Conservation (phyloP, 2,888 invertebrate genomes). For the Lasius platythorax region DNA sequence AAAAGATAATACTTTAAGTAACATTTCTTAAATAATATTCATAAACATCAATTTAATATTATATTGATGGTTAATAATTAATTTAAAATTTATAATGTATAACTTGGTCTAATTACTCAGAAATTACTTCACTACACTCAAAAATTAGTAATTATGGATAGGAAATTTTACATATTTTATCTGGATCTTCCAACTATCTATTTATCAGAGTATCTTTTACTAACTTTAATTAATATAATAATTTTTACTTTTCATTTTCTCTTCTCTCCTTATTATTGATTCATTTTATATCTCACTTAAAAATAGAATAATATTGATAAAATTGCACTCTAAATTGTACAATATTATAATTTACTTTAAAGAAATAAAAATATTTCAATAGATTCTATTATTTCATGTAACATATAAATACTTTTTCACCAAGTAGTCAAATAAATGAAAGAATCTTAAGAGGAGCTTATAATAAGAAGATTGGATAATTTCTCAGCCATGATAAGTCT, state of each 20-base stretch:
- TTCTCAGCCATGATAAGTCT: not conserved
- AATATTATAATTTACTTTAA: not conserved
- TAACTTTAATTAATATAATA: not conserved
- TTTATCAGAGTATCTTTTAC: not conserved
- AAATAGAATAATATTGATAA: conserved; percentile 34
- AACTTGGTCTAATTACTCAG: not conserved
- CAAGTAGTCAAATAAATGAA: conserved; percentile 1
- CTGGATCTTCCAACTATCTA: not conserved
- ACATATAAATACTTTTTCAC: not conserved
- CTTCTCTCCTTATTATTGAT: conserved; percentile 1
- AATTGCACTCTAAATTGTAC: too few species aligned
- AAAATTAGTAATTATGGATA: not conserved
- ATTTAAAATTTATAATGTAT: conserved; percentile 8
- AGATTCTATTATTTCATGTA: not conserved
- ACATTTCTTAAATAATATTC: conserved; percentile 6
- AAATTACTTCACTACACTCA: not conserved
- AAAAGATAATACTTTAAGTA: conserved; percentile 23
- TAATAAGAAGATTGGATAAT: not conserved
- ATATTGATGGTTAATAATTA: not conserved
- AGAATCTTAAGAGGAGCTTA: not conserved
- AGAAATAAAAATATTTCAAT: not conserved
- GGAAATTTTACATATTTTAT: not conserved
- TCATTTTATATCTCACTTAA: conserved; percentile 16
- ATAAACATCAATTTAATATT: not conserved
- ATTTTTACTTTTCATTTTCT: conserved; percentile 4